These are phyloP conservation scores for Pseudorhiza aurosa DNA, from an alignment of 30 jellyfish, hydroid and myxozoan genomes.

Conservation along the genomic window DNA sequence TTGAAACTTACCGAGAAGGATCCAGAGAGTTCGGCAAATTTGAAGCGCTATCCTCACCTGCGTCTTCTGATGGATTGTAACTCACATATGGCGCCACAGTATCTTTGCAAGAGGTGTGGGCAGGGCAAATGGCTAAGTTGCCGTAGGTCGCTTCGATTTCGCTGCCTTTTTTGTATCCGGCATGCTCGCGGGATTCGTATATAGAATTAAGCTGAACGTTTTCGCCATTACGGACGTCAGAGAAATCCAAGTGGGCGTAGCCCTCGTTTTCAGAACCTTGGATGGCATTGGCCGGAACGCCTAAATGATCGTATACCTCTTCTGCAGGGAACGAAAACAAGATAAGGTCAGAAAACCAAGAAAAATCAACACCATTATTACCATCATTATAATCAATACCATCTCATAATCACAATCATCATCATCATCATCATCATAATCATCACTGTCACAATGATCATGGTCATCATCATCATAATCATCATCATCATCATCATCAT, in stretches of 20 bases:
- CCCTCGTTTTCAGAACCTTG: constrained; percentile 4
- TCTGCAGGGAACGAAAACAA: background rate
- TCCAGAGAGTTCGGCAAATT: constrained; percentile 41
- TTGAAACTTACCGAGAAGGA: constrained; percentile 25
- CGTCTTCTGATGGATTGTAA: constrained; percentile 30
- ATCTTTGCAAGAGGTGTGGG: constrained; percentile 17
- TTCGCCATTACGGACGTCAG: constrained; percentile 8
- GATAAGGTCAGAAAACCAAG: background rate
- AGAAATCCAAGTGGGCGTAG: constrained; percentile 40
- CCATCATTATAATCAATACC: background rate
- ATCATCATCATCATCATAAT: too few relatives aligned
- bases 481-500: too few relatives aligned
- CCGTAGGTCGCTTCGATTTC: constrained; percentile 17
- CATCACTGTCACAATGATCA: too few relatives aligned
- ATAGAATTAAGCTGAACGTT: constrained; percentile 29
- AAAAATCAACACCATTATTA: background rate
- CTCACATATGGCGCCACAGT: constrained; percentile 35
- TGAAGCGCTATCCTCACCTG: constrained; percentile 1
- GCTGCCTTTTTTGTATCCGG: background rate
- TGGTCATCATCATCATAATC: too few relatives aligned
- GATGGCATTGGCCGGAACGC: background rate
- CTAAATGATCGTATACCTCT: constrained; percentile 31
- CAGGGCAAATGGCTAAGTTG: background rate
- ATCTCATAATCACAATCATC: background rate
- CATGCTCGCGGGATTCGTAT: constrained; percentile 15